A percentile compares a stretch with the other conserved stretches of the same genome.
Conservation (phyloP, 2,888 invertebrate genomes). For the Drosophila villosipedis region DNA sequence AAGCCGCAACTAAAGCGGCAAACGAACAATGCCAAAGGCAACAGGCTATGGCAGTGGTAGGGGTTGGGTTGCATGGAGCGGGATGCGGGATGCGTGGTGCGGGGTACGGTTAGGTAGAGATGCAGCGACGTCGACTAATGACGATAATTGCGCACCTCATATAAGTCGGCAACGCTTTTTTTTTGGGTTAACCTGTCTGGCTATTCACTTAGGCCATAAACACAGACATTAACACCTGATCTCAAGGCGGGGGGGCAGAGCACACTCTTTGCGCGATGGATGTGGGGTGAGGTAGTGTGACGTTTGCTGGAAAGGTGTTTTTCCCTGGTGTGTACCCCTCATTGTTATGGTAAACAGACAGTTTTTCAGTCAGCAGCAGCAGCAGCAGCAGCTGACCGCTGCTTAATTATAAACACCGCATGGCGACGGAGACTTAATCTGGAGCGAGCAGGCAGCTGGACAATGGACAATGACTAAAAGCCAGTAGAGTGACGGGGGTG, state of each 20-base stretch:
- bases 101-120: conserved; percentile 12
- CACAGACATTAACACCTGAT: conserved; percentile 83
- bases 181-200: conserved; percentile 27
- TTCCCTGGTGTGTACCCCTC: conserved; percentile 42
- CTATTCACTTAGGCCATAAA: conserved; percentile 74
- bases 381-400: conserved; percentile 43
- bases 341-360: conserved; percentile 81
- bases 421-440: conserved; percentile 59
- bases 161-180: conserved; percentile 60
- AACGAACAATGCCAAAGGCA: conserved; percentile 46
- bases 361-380: conserved; percentile 33
- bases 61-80: neutral
- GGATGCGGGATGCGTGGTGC: neutral
- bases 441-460: conserved; percentile 63
- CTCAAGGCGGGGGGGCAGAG: conserved; percentile 10
- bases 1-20: conserved; percentile 83
- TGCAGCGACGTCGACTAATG: conserved; percentile 54
- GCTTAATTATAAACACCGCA: conserved; percentile 72
- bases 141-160: conserved; percentile 72
- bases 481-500: neutral
- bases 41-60: neutral
- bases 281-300: conserved; percentile 6
- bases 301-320: conserved; percentile 69
- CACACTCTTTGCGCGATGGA: neutral
- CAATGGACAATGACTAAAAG: conserved; percentile 44